phyloP scores from a whole-genome alignment of 2,888 invertebrate species.

The Andrena camellia region DNA sequence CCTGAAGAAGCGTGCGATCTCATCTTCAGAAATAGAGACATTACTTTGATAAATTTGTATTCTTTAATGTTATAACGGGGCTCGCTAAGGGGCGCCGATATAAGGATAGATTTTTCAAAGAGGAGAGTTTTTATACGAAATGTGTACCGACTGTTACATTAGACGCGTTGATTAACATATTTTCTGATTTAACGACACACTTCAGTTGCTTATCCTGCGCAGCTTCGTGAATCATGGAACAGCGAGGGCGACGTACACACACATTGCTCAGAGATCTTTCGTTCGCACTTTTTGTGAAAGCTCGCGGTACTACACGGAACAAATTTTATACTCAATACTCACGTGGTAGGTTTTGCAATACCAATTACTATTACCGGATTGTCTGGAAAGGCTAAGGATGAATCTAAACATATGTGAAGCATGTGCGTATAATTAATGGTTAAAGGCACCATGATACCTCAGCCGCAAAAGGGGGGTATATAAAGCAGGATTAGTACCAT shows the following conservation, averaged over 20 bases:
- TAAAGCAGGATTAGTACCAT: conserved; percentile 71
- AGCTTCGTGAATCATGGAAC: conserved; percentile 57
- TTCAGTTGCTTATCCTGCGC: conserved; percentile 52
- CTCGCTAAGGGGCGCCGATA: conserved; percentile 58
- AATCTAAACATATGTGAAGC: conserved; percentile 64
- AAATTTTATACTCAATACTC: conserved; percentile 72
- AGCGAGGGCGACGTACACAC: conserved; percentile 38
- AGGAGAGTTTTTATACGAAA: conserved; percentile 61
- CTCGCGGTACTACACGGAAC: conserved; percentile 57
- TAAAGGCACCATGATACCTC: conserved; percentile 72
- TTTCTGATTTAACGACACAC: conserved; percentile 28
- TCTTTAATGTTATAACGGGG: conserved; percentile 63
- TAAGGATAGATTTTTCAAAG: conserved; percentile 60
- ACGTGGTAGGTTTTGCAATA: conserved; percentile 74
- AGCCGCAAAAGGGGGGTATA: conserved; percentile 65
- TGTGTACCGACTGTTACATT: conserved; percentile 52
- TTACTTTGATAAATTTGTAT: conserved; percentile 62
- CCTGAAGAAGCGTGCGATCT: conserved; percentile 42
- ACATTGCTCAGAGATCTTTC: conserved; percentile 60
- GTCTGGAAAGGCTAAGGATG: conserved; percentile 61
- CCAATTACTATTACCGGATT: conserved; percentile 67
- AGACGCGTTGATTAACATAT: conserved; percentile 37
- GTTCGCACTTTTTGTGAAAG: conserved; percentile 52
- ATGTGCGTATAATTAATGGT: conserved; percentile 71
- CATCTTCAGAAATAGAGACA: conserved; percentile 55